Evolutionary conservation across 2,888 invertebrate species (phyloP).

Genomic region (Mylabris sibirica): DNA sequence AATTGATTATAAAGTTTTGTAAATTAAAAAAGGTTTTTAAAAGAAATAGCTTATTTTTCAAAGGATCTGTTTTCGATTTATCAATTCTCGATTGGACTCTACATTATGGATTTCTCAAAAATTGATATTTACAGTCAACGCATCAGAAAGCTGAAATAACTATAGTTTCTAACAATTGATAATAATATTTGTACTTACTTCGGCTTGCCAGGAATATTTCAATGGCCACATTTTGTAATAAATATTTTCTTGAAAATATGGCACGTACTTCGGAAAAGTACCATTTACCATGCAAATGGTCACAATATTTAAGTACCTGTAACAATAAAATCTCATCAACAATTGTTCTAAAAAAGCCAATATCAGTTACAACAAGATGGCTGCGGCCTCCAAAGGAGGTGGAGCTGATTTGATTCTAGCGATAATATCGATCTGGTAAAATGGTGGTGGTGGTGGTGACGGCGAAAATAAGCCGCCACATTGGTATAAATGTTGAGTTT

Average conservation of each 20-base stretch:
- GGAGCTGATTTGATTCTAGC: constrained; percentile 34
- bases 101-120: no score
- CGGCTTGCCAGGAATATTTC: constrained; percentile 99
- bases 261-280: constrained; percentile 99
- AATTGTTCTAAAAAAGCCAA: no score
- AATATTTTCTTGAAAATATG: constrained; percentile 95
- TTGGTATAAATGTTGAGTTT: constrained; percentile 31
- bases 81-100: no score
- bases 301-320: constrained; percentile 96
- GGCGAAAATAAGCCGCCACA: constrained; percentile 24
- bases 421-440: constrained; percentile 47
- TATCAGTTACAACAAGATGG: constrained; percentile 40
- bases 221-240: constrained; percentile 95
- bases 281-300: constrained; percentile 99
- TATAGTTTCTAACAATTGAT: no score
- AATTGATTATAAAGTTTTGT: no score
- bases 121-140: no score
- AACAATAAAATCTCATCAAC: constrained; percentile 53
- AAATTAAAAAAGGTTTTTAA: no score
- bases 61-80: no score
- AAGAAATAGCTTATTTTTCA: no score
- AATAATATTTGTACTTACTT: constrained; percentile 85
- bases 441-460: constrained; percentile 23
- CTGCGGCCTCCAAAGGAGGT: constrained; percentile 38
- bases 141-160: background rate